Conservation (phyloP, 2,113 vertebrate species). For the Uria lomvia region DNA sequence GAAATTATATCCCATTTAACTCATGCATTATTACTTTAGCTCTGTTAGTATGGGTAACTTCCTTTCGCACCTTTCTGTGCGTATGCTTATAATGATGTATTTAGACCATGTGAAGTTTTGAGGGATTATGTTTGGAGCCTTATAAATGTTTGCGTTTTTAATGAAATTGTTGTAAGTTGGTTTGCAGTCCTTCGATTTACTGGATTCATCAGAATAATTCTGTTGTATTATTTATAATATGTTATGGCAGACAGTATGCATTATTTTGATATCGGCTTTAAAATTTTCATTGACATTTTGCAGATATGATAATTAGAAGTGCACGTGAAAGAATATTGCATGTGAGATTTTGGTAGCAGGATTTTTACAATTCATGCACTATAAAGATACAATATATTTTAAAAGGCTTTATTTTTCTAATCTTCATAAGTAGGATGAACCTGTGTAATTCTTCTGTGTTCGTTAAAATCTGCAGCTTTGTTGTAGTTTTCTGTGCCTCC, state of each 20-base stretch:
- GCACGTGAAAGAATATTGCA: not conserved
- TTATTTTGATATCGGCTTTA: not conserved
- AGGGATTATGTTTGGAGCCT: not conserved
- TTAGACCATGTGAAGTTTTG: not conserved
- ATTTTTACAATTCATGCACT: not conserved
- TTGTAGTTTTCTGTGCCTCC: not conserved
- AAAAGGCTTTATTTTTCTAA: not conserved
- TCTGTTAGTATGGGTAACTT: not conserved
- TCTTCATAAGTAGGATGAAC: not conserved
- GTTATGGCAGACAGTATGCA: not conserved
- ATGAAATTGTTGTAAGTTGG: not conserved
- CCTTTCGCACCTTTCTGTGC: not conserved
- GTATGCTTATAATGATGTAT: not conserved
- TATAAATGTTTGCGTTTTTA: not conserved
- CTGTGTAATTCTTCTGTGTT: not conserved
- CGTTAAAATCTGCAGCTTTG: not conserved
- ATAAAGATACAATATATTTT: not conserved
- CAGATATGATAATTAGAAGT: not conserved
- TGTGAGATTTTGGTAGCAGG: not conserved
- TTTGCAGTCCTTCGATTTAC: not conserved
- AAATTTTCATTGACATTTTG: not conserved
- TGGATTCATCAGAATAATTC: not conserved
- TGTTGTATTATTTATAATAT: not conserved
- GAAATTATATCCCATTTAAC: not conserved
- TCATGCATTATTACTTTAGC: not conserved